These are phyloP conservation scores for Andrena cerasifolii DNA, from an alignment of 1,140 invertebrate genomes.

Conservation along the genomic window DNA sequence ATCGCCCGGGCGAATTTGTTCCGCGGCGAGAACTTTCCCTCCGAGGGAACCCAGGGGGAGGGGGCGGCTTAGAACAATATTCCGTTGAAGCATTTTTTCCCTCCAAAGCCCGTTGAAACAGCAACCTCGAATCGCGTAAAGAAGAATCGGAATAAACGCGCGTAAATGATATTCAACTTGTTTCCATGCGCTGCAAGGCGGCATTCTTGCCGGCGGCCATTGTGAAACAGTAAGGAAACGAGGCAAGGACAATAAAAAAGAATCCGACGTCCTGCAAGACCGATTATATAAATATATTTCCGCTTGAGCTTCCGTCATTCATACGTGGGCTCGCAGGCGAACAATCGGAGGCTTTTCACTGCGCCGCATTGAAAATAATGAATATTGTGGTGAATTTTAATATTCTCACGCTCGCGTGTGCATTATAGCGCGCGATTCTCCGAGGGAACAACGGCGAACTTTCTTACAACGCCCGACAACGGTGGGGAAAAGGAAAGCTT, in stretches of 20 bases:
- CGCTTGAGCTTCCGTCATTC: slow-evolving; percentile 16
- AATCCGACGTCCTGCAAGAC: neutral
- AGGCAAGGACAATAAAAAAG: neutral
- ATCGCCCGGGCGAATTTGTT: slow-evolving; percentile 19
- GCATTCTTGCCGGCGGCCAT: neutral
- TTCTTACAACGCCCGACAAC: neutral
- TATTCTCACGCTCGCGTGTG: slow-evolving; percentile 15
- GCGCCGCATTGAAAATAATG: neutral
- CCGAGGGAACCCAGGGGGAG: neutral
- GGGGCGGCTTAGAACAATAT: neutral
- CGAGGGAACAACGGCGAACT: neutral
- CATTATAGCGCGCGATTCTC: neutral
- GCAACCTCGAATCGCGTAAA: neutral
- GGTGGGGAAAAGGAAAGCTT: neutral
- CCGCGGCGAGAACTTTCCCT: slow-evolving; percentile 18
- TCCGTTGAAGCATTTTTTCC: neutral
- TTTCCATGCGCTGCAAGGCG: slow-evolving; percentile 23
- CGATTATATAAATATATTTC: neutral
- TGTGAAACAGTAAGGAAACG: slow-evolving; percentile 11
- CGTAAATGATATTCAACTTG: slow-evolving; percentile 34
- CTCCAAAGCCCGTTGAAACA: neutral
- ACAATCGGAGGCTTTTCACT: slow-evolving; percentile 15
- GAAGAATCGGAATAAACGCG: slow-evolving; percentile 39
- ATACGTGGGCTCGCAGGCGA: neutral
- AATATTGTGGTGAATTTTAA: slow-evolving; percentile 12